Conservation (phyloP, 1,140 invertebrate species). For the Drosophila kepulauana region DNA sequence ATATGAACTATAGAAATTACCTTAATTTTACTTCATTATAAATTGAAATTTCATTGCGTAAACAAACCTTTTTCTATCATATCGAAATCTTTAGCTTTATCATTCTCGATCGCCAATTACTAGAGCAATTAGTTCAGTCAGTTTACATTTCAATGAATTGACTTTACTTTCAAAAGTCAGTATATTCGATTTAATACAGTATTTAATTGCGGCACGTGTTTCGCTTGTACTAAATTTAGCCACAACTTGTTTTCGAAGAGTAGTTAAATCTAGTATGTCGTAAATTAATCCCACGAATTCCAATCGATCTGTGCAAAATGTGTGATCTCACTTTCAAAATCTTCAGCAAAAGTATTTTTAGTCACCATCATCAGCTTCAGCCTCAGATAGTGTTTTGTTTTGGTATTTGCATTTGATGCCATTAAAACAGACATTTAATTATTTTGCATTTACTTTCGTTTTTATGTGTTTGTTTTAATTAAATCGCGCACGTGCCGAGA, state of each 20-base stretch:
- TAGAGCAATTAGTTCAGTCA: no score
- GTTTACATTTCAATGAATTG: no score
- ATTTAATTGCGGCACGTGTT: constrained; percentile 1
- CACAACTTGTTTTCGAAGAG: background rate
- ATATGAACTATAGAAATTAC: no score
- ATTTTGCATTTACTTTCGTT: background rate
- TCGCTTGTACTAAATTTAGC: no score
- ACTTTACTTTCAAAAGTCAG: background rate
- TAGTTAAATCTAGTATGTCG: background rate
- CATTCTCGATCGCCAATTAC: no score
- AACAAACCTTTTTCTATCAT: background rate
- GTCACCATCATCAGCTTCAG: no score
- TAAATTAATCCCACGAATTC: background rate
- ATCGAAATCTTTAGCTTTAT: no score
- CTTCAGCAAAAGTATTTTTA: background rate
- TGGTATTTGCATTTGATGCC: background rate
- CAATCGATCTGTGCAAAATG: background rate
- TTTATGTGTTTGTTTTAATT: constrained; percentile 2
- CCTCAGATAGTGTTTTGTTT: background rate
- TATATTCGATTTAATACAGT: background rate
- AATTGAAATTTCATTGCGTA: background rate
- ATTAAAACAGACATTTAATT: background rate
- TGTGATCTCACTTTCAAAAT: constrained; percentile 5
- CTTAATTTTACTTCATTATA: no score
- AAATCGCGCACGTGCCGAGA: background rate